Percentiles rank a stretch among this genome's conserved stretches.
Evolutionary conservation across 1,140 invertebrate genomes (phyloP).

Genomic region (Drosophila baimaii): DNA sequence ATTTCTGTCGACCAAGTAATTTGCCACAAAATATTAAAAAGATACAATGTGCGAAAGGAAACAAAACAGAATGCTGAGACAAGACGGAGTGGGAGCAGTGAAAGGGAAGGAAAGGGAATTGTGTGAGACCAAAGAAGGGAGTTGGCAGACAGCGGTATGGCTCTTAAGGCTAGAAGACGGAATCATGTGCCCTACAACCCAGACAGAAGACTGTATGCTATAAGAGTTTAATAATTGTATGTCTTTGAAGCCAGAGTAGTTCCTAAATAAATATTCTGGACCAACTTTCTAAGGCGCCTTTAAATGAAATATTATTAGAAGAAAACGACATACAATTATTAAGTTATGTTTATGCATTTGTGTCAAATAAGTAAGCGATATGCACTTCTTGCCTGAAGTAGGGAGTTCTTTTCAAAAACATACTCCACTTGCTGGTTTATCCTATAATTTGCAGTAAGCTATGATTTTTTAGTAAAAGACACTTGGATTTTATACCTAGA

Average conservation of each 20-base stretch:
- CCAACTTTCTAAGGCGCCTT: not conserved
- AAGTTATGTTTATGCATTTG: too few relatives aligned
- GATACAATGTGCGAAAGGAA: slow-evolving; percentile 69
- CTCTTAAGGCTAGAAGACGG: slow-evolving; percentile 49
- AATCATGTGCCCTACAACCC: slow-evolving; percentile 34
- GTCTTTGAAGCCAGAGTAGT: too few relatives aligned
- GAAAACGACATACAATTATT: too few relatives aligned
- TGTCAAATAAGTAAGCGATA: too few relatives aligned
- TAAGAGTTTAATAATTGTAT: not conserved
- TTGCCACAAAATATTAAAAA: slow-evolving; percentile 69
- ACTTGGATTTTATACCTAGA: too few relatives aligned
- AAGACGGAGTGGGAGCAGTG: slow-evolving; percentile 11
- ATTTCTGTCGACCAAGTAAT: slow-evolving; percentile 39
- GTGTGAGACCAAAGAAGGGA: not conserved
- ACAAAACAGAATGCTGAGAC: slow-evolving; percentile 49
- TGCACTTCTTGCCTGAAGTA: too few relatives aligned
- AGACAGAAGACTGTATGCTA: slow-evolving; percentile 20
- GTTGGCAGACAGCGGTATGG: slow-evolving; percentile 5
- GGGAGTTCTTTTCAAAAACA: too few relatives aligned
- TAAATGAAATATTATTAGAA: too few relatives aligned
- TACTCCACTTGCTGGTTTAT: too few relatives aligned
- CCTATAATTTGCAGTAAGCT: too few relatives aligned
- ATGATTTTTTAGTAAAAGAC: too few relatives aligned
- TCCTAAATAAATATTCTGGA: not conserved
- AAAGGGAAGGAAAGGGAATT: slow-evolving; percentile 1